Base-by-base conservation (phyloP, 2,888 invertebrate species). In the Cosmia pyralina region DNA sequence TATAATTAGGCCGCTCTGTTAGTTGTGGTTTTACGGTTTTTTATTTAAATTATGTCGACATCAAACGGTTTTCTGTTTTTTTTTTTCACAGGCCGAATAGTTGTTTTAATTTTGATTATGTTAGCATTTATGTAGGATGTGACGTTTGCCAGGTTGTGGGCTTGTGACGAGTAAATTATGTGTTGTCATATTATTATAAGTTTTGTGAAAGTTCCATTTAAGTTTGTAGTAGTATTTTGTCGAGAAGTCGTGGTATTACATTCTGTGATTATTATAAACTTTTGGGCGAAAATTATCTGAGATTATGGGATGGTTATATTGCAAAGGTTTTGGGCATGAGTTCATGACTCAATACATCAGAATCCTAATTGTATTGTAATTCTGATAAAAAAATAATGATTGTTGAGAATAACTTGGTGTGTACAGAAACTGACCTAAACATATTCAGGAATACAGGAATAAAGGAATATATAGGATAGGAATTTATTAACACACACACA, bases 1-100 rank as follows among this genome's bases (percentile, higher is more conserved):
- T 91, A 90, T 89, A 89, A 90, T 89, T 88, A 86, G 77, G 74
- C 48, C 55, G 60, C 50, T 66, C 75, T 74, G 69, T 81, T 79
- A 77, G 77, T 83, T 86, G 83, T 79, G 86, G 85, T 67, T 79
- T 74, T 75, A 74, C 48, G 74, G 62, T 59, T 67, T 72, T 73
- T 74, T 63, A 70, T 82, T 82, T 77, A 66, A 64, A 81, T 67
- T 69, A 52, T 59, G 72, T 59, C 66, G 28, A 72, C 73, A 68
- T 83, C 74, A 82, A 83, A 15, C 22, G 58, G 46, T 13, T 19
- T 46, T 41, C 44, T 46, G n/a, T 46, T 65, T 62, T 57, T 78
- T 52, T 73, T 28, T 2, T 41, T 46, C 50, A 64, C 48, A 46
- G 59, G 19, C 38, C 15, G 19, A 57, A 80, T 10, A 17, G 13